Conservation (phyloP, 2,113 vertebrate species). For the Leucoraja erinaceus region DNA sequence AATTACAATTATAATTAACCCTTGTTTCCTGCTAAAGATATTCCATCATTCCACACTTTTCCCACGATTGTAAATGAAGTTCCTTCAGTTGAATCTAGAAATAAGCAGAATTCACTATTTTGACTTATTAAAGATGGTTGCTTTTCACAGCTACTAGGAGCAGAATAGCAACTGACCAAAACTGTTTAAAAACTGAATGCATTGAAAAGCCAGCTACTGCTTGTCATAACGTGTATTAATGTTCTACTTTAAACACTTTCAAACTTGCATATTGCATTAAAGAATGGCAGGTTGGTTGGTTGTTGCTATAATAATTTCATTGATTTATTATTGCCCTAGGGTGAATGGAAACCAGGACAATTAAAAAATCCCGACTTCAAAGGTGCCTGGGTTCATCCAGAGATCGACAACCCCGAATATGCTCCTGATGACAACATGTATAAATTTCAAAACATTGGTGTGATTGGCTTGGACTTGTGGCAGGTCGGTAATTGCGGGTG, state of each 20-base stretch:
- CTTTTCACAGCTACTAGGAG: neutral
- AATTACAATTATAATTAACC: neutral
- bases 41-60: neutral
- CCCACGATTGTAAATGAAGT: neutral
- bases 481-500: conserved; percentile 57
- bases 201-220: neutral
- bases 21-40: neutral
- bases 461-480: conserved; percentile 77
- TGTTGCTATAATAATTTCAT: neutral
- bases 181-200: neutral
- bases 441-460: conserved; percentile 65
- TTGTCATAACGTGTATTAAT: neutral
- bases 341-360: conserved; percentile 70
- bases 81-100: neutral
- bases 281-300: neutral
- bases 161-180: neutral
- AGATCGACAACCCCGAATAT: conserved; percentile 66
- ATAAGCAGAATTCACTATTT: neutral
- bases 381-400: conserved; percentile 71
- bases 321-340: conserved; percentile 50
- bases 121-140: neutral
- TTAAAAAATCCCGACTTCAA: conserved; percentile 67
- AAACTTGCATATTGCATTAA: neutral
- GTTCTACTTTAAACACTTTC: neutral
- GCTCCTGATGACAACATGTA: conserved; percentile 57